Evolutionary conservation across 2,113 vertebrate species (phyloP).

Genomic region (Dicrurus megarhynchus): DNA sequence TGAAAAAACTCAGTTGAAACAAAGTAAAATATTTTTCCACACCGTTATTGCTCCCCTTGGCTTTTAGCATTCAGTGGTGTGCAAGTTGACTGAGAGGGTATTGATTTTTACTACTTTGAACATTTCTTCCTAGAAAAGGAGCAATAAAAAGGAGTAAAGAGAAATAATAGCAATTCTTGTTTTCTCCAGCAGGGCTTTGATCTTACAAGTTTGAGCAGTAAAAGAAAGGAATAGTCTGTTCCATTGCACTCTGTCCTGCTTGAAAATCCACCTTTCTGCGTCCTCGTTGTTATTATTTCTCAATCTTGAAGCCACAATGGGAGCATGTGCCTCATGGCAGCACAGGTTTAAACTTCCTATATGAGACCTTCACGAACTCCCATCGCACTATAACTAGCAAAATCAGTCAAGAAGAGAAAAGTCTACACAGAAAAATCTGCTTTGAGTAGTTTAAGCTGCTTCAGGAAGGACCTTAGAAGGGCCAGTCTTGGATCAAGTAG

Average conservation of each 20-base stretch:
- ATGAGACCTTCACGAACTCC: neutral
- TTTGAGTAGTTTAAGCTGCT: neutral
- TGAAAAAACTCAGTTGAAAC: neutral
- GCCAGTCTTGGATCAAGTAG: neutral
- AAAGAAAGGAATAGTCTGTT: neutral
- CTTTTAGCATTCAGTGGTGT: neutral
- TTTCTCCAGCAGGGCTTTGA: neutral
- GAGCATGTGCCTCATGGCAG: neutral
- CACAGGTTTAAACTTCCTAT: neutral
- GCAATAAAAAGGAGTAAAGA: neutral
- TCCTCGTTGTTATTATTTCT: neutral
- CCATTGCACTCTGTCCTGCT: neutral
- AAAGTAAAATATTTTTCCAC: neutral
- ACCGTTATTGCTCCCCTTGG: neutral
- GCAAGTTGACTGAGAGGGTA: neutral
- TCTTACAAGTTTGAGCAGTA: neutral
- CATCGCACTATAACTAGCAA: neutral
- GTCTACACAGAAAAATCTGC: neutral
- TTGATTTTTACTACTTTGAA: conserved; percentile 16
- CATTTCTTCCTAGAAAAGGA: neutral
- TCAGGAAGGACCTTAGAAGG: neutral
- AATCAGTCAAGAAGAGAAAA: neutral
- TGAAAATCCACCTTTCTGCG: neutral
- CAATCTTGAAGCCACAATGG: neutral
- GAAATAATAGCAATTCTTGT: neutral